These are phyloP conservation scores for Hylaeus anthracinus DNA, from an alignment of 1,140 invertebrate species.

Conservation along the genomic window DNA sequence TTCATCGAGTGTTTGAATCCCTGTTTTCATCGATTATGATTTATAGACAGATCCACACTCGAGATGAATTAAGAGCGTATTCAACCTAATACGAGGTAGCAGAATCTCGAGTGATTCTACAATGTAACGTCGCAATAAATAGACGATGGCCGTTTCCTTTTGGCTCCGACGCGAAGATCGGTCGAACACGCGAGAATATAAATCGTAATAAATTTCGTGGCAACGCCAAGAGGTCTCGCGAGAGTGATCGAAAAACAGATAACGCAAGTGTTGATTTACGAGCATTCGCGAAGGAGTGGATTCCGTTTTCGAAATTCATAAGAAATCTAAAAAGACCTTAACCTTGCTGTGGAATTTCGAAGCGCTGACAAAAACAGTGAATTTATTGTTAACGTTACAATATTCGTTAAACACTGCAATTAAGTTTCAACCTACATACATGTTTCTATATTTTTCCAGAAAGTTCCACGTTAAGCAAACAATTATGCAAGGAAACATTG, in stretches of 20 bases:
- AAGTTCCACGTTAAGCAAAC: too few relatives aligned
- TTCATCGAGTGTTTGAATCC: background rate
- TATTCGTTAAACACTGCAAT: too few relatives aligned
- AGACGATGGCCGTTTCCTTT: constrained; percentile 23
- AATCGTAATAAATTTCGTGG: constrained; percentile 36
- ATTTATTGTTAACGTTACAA: too few relatives aligned
- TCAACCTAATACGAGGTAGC: background rate
- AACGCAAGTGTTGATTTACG: constrained; percentile 11
- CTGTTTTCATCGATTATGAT: background rate
- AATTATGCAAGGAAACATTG: too few relatives aligned
- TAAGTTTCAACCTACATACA: too few relatives aligned
- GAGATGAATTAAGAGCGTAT: constrained; percentile 11
- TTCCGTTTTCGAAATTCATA: constrained; percentile 11
- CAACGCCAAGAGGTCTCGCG: background rate
- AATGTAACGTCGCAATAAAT: constrained; percentile 23
- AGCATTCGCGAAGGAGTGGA: background rate
- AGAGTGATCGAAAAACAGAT: constrained; percentile 19
- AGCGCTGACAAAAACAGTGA: too few relatives aligned
- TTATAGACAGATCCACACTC: background rate
- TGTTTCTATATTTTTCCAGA: too few relatives aligned
- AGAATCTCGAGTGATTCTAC: constrained; percentile 10
- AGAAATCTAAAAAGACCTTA: background rate
- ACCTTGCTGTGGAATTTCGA: background rate
- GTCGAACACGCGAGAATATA: constrained; percentile 22
- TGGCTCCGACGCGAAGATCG: background rate